Evolutionary conservation across 2,113 vertebrate genomes (phyloP).

Genomic region (Scophthalmus maximus): DNA sequence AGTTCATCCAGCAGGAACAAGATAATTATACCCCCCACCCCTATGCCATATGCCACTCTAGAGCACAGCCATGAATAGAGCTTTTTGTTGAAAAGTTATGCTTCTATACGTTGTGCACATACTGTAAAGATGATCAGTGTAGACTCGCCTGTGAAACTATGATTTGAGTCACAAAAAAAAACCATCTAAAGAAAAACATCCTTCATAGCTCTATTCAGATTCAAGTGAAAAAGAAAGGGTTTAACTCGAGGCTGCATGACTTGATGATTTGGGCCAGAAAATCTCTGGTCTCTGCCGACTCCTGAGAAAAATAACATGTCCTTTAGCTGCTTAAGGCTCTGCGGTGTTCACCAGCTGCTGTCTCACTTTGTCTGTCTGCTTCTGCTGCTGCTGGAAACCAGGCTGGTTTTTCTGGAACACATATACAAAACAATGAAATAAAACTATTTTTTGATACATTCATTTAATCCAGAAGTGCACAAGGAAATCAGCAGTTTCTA

Average conservation of each 20-base stretch:
- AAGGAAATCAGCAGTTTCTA: no score
- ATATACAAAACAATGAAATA: neutral
- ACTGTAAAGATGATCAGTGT: neutral
- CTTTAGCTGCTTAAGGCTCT: neutral
- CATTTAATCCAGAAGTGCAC: no score
- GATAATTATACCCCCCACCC: conserved; percentile 49
- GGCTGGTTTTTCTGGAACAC: neutral
- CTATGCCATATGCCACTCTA: conserved; percentile 42
- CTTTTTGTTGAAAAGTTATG: conserved; percentile 36
- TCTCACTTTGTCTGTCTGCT: neutral
- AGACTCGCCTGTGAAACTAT: neutral
- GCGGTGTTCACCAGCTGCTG: neutral
- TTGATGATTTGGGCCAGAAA: neutral
- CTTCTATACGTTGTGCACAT: conserved; percentile 3
- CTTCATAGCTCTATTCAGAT: neutral
- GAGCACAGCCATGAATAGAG: conserved; percentile 44
- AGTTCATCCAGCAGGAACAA: conserved; percentile 52
- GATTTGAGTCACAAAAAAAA: neutral
- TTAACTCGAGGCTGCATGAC: no score
- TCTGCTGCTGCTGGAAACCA: neutral
- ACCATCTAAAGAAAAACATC: neutral
- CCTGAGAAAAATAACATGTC: neutral
- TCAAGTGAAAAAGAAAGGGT: no score
- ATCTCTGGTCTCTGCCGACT: neutral
- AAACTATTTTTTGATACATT: neutral